phyloP scores from a whole-genome alignment of 2,888 invertebrate genomes.

The Alentia gelatinosa region DNA sequence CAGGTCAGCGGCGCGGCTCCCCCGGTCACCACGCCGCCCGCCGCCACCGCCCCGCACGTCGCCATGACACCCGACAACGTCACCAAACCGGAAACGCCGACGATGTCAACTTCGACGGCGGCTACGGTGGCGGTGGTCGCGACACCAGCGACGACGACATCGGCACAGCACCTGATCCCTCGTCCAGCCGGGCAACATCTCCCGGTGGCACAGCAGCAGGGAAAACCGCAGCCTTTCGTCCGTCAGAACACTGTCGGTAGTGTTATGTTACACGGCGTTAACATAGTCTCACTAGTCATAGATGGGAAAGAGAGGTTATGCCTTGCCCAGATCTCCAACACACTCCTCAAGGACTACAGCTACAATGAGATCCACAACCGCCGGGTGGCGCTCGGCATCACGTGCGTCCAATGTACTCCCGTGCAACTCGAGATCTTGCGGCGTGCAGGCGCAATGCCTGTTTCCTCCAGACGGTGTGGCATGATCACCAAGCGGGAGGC shows the following conservation, averaged over 20 bases:
- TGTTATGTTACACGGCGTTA: slow-evolving; percentile 91
- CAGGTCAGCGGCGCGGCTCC: slow-evolving; percentile 32
- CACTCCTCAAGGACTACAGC: slow-evolving; percentile 95
- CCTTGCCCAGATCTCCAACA: slow-evolving; percentile 97
- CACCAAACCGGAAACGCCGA: background rate
- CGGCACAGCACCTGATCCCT: background rate
- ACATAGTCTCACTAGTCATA: slow-evolving; percentile 95
- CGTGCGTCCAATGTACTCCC: slow-evolving; percentile 94
- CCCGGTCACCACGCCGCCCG: background rate
- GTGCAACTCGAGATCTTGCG: slow-evolving; percentile 96
- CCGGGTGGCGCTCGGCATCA: slow-evolving; percentile 92
- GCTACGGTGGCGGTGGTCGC: background rate
- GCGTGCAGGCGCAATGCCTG: slow-evolving; percentile 86
- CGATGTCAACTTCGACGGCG: background rate
- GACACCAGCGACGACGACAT: background rate
- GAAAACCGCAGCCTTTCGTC: background rate
- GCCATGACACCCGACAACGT: background rate
- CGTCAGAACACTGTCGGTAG: slow-evolving; percentile 85
- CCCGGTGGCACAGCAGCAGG: background rate
- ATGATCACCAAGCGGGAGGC: slow-evolving; percentile 93
- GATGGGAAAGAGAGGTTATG: slow-evolving; percentile 95
- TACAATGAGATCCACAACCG: slow-evolving; percentile 98
- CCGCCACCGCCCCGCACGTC: background rate
- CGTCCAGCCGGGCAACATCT: background rate
- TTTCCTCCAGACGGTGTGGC: slow-evolving; percentile 85